Conservation (phyloP, 2,113 vertebrate genomes). For the Campylomormyrus numenius region DNA sequence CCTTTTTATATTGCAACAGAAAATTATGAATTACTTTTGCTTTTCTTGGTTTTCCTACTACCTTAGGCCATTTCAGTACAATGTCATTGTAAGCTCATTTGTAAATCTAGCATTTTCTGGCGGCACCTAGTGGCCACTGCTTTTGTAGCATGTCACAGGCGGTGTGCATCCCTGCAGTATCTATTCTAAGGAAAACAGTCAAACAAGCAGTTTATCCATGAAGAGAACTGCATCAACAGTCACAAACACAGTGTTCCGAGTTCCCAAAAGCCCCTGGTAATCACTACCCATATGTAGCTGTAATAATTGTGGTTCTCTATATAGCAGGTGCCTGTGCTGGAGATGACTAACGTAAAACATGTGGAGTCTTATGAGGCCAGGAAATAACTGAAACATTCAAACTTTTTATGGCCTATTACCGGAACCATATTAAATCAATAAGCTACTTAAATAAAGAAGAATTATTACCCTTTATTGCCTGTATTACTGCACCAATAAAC, state of each 20-base stretch:
- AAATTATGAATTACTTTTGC: background rate
- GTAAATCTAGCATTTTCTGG: background rate
- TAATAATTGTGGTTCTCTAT: background rate
- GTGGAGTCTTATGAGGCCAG: background rate
- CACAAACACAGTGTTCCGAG: background rate
- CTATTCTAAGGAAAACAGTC: background rate
- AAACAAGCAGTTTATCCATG: background rate
- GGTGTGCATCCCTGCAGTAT: background rate
- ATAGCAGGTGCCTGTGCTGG: background rate
- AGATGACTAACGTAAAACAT: background rate
- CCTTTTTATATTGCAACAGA: background rate
- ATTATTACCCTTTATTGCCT: background rate
- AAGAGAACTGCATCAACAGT: background rate
- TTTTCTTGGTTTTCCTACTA: background rate
- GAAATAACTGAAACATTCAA: background rate
- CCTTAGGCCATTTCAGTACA: background rate
- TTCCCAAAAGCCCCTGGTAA: background rate
- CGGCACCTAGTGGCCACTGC: background rate
- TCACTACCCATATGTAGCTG: background rate
- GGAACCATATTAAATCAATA: background rate
- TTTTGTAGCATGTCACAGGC: background rate
- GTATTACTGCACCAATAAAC: background rate
- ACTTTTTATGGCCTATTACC: background rate
- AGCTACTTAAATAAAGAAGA: background rate
- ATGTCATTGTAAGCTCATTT: background rate